phyloP scores from a whole-genome alignment of 2,113 vertebrate genomes.

The Agelaius tricolor region DNA sequence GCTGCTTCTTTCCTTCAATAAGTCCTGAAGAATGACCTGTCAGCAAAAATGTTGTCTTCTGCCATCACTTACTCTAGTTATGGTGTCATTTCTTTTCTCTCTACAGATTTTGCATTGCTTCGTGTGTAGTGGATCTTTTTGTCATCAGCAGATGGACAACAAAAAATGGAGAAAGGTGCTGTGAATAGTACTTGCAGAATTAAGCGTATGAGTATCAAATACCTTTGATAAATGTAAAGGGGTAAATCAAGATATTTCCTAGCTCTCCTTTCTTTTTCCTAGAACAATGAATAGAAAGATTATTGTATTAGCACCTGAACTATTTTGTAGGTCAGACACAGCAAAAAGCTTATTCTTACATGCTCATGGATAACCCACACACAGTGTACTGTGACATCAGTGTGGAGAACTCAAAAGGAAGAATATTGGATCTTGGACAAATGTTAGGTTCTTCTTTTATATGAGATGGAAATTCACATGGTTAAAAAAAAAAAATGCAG shows the following conservation, averaged over 20 bases:
- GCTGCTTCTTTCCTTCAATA: background rate
- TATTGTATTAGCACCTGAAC: background rate
- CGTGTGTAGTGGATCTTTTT: background rate
- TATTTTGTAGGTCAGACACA: background rate
- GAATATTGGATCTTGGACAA: background rate
- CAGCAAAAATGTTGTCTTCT: background rate
- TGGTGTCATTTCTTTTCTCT: background rate
- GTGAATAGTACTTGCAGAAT: background rate
- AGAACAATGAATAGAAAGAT: background rate
- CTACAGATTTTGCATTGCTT: background rate
- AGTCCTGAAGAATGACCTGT: background rate
- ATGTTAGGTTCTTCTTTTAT: background rate
- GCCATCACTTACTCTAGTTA: background rate
- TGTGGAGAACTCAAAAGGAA: background rate
- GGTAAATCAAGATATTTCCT: background rate
- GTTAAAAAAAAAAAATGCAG: background rate
- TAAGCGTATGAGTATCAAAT: background rate
- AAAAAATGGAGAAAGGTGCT: background rate
- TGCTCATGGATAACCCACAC: background rate
- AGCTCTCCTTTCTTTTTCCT: background rate
- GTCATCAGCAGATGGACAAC: background rate
- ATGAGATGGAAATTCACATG: background rate
- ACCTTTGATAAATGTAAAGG: background rate
- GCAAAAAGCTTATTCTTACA: background rate
- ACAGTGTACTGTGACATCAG: background rate